Percentiles rank a stretch among this genome's conserved stretches.
Evolutionary conservation across 1,140 invertebrate species (phyloP).

Genomic region (Lasioglossum albipes): DNA sequence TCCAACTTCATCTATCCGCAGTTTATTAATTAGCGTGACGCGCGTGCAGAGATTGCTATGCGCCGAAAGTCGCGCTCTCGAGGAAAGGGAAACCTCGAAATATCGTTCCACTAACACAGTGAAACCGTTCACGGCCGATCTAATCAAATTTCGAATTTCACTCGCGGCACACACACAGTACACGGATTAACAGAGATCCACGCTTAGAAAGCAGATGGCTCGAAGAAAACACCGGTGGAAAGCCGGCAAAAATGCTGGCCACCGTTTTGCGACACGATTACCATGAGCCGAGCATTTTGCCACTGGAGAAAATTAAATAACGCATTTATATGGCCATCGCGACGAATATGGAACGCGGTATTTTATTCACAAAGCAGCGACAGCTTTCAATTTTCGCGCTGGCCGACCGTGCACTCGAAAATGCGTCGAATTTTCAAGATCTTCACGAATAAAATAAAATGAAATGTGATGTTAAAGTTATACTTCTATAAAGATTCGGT

Average conservation of each 20-base stretch:
- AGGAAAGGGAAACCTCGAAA: constrained; percentile 44
- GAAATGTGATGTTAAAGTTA: too few relatives aligned
- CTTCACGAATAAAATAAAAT: too few relatives aligned
- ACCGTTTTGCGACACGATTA: not conserved
- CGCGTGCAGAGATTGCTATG: not conserved
- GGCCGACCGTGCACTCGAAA: not conserved
- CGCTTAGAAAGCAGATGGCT: constrained; percentile 5
- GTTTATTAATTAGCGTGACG: constrained; percentile 51
- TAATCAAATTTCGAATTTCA: constrained; percentile 39
- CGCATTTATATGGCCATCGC: not conserved
- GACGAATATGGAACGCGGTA: not conserved
- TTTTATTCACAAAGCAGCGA: not conserved
- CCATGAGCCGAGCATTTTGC: not conserved
- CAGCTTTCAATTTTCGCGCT: not conserved
- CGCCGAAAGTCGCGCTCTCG: not conserved
- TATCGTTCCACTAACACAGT: constrained; percentile 45
- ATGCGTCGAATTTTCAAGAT: too few relatives aligned
- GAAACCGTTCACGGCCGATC: constrained; percentile 28
- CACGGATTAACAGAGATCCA: not conserved
- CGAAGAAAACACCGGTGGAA: not conserved
- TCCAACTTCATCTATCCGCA: too few relatives aligned
- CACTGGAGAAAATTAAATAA: not conserved
- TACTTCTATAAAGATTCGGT: too few relatives aligned
- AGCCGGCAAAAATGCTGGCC: not conserved
- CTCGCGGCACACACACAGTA: not conserved